These are phyloP conservation scores for Riparia riparia DNA, from an alignment of 2,113 vertebrate species.

Conservation along the genomic window DNA sequence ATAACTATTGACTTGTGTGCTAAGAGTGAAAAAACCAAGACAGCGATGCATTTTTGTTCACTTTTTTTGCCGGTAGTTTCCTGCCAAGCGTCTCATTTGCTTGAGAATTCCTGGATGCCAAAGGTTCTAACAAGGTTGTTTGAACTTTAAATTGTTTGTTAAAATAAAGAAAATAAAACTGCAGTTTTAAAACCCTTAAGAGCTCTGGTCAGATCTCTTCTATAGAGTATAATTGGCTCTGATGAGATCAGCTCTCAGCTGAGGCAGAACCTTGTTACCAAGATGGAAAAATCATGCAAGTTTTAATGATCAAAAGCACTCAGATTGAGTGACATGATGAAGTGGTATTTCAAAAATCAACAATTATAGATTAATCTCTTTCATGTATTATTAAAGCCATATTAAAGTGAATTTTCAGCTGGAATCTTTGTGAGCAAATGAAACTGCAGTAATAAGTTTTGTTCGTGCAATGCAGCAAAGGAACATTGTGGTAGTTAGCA, in stretches of 20 bases:
- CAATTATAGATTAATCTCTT: conserved; percentile 60
- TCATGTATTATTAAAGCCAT: conserved; percentile 62
- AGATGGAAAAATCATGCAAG: conserved; percentile 22
- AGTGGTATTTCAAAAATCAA: conserved; percentile 57
- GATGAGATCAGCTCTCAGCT: conserved; percentile 59
- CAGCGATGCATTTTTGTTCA: background rate
- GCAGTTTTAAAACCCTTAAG: background rate
- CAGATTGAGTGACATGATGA: conserved; percentile 53
- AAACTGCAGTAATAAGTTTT: background rate
- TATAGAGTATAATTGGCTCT: conserved; percentile 33
- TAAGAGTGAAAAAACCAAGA: background rate
- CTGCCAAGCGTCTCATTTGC: background rate
- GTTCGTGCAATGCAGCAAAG: background rate
- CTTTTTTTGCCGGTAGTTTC: background rate
- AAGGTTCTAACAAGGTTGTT: background rate
- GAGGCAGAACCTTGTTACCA: background rate
- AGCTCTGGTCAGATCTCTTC: background rate
- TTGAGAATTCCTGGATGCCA: background rate
- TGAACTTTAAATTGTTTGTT: background rate
- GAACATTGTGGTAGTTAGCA: background rate
- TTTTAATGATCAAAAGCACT: conserved; percentile 65
- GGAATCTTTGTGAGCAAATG: conserved; percentile 17
- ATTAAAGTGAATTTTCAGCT: conserved; percentile 37
- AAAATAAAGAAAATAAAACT: conserved; percentile 20
- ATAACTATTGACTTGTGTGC: background rate